Percentiles rank a stretch among this genome's conserved stretches.
Evolutionary conservation across 1,140 invertebrate species (phyloP).

Genomic region (Dreissena rostriformis): DNA sequence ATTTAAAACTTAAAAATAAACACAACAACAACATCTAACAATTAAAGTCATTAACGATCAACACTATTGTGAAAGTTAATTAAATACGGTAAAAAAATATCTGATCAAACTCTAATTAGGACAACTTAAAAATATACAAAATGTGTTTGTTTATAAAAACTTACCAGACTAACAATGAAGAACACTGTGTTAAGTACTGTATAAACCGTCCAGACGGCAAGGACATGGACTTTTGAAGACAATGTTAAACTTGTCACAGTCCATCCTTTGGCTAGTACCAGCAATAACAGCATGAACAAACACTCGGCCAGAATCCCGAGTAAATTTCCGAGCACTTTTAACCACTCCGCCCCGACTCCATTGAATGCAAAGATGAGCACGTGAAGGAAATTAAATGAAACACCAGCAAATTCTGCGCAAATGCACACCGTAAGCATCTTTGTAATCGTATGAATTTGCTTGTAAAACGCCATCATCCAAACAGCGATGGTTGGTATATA

Average conservation of each 20-base stretch:
- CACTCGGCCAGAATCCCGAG: constrained; percentile 95
- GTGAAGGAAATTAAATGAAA: constrained; percentile 94
- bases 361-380: constrained; percentile 94
- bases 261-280: constrained; percentile 98
- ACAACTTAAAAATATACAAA: too few species aligned
- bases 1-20: too few species aligned
- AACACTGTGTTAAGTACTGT: constrained; percentile 94
- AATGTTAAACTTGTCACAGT: constrained; percentile 95
- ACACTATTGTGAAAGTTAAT: too few species aligned
- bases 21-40: too few species aligned
- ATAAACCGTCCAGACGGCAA: constrained; percentile 95
- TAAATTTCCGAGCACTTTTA: constrained; percentile 94
- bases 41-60: too few species aligned
- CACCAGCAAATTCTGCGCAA: constrained; percentile 91
- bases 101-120: too few species aligned
- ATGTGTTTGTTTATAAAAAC: constrained; percentile 72
- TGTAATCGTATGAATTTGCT: constrained; percentile 95
- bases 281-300: constrained; percentile 95
- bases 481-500: constrained; percentile 92
- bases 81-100: too few species aligned
- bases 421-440: constrained; percentile 94
- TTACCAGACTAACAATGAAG: constrained; percentile 98
- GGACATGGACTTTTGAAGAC: constrained; percentile 91
- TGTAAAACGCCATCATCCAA: constrained; percentile 93
- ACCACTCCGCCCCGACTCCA: constrained; percentile 90